Conservation (phyloP, 2,797 vertebrate genomes). For the Pseudocheirus occidentalis region DNA sequence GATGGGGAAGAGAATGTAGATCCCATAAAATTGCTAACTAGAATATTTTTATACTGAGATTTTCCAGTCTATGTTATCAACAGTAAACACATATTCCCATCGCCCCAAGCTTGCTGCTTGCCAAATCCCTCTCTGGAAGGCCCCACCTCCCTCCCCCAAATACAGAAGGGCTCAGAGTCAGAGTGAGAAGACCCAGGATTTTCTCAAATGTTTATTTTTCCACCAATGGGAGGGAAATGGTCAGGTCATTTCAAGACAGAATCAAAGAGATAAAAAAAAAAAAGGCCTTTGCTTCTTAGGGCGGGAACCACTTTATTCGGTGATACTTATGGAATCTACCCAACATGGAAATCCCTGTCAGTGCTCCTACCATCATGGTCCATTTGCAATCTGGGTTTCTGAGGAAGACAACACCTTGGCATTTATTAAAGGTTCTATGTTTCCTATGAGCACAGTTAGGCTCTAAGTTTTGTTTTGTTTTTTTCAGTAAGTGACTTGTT, state of each 20-base stretch:
- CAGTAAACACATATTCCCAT: neutral
- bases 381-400: constrained; percentile 15
- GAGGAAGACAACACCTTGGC: neutral
- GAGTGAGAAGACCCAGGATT: neutral
- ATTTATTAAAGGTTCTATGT: constrained; percentile 14
- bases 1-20: neutral
- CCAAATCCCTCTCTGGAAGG: constrained; percentile 28
- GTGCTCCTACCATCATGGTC: neutral
- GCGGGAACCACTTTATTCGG: neutral
- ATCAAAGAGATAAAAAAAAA: constrained; percentile 26
- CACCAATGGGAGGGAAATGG: neutral
- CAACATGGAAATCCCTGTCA: neutral
- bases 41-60: constrained; percentile 43
- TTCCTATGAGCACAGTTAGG: neutral
- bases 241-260: constrained; percentile 2
- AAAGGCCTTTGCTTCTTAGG: constrained; percentile 1
- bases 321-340: neutral
- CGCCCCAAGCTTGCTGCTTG: neutral
- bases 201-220: constrained; percentile 2
- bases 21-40: constrained; percentile 30
- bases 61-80: constrained; percentile 34
- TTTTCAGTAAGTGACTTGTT: constrained; percentile 10
- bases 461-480: too few species aligned
- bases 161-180: neutral
- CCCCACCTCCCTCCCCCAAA: constrained; percentile 20